Evolutionary conservation across 2,888 invertebrate genomes (phyloP).

Genomic region (Agrotis clavis): DNA sequence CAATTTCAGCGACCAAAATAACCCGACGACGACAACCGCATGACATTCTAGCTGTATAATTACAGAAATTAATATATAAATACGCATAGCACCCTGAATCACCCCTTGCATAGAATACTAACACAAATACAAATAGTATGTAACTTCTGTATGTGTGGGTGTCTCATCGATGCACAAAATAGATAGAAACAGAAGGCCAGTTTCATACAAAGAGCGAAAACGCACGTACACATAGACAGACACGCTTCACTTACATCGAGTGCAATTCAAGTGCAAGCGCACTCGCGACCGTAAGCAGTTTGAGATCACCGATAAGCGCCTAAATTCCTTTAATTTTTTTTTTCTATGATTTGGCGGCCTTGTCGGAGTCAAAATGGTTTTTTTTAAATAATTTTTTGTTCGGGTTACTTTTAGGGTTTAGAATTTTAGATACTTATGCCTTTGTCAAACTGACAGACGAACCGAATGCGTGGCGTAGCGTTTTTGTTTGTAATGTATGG

Average conservation of each 20-base stretch:
- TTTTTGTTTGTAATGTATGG: no score
- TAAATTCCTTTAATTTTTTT: no score
- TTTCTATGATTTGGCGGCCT: no score
- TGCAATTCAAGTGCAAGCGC: background rate
- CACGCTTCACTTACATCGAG: background rate
- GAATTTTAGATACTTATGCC: no score
- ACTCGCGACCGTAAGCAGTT: background rate
- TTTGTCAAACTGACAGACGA: no score
- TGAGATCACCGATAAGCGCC: no score
- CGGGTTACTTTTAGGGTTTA: no score
- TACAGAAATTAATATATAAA: slow-evolving; percentile 15
- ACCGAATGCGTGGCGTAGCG: no score
- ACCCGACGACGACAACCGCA: background rate
- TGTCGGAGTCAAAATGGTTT: no score
- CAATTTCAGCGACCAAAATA: slow-evolving; percentile 15
- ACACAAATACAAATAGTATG: slow-evolving; percentile 1
- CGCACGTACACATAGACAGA: background rate
- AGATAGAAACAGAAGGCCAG: background rate
- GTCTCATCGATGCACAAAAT: background rate
- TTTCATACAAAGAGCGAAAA: background rate
- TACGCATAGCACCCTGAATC: slow-evolving; percentile 33
- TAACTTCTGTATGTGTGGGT: slow-evolving; percentile 1
- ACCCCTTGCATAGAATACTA: slow-evolving; percentile 38
- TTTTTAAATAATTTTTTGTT: no score
- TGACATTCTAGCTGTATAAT: slow-evolving; percentile 27